These are phyloP conservation scores for Syngnathus scovelli DNA, from an alignment of 2,113 vertebrate genomes.

Conservation along the genomic window DNA sequence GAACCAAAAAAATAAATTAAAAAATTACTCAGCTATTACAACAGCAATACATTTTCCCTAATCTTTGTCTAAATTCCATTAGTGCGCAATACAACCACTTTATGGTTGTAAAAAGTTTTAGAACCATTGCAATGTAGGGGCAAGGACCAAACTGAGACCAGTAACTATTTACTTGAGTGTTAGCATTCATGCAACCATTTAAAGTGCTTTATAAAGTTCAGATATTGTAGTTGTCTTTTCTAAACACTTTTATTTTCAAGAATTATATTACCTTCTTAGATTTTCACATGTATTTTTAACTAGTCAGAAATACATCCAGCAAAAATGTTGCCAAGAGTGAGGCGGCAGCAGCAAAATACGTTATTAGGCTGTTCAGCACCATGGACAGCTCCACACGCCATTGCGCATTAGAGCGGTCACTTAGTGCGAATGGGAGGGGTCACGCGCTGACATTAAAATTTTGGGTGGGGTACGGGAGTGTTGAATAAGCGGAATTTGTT, in stretches of 20 bases:
- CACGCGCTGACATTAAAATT: neutral
- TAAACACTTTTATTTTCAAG: too few species aligned
- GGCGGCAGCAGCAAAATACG: neutral
- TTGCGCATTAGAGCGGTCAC: slow-evolving; percentile 47
- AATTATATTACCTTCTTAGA: too few species aligned
- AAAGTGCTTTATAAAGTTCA: neutral
- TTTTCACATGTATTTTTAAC: neutral
- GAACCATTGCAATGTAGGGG: too few species aligned
- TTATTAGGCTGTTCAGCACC: slow-evolving; percentile 41
- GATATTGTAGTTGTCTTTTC: neutral
- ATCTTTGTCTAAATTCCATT: neutral
- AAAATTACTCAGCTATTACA: too few species aligned
- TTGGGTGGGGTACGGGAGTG: neutral
- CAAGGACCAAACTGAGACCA: too few species aligned
- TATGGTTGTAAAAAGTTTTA: too few species aligned
- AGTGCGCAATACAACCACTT: neutral
- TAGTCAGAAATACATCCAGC: neutral
- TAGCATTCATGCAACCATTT: neutral
- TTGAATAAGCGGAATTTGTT: slow-evolving; percentile 14
- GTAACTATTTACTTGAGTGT: too few species aligned
- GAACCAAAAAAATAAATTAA: too few species aligned
- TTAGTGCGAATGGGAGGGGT: slow-evolving; percentile 34
- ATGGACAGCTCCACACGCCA: slow-evolving; percentile 41
- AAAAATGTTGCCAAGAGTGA: neutral
- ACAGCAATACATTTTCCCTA: neutral